Conservation (phyloP, 2,888 invertebrate genomes). For the Stegophylla sp. region DNA sequence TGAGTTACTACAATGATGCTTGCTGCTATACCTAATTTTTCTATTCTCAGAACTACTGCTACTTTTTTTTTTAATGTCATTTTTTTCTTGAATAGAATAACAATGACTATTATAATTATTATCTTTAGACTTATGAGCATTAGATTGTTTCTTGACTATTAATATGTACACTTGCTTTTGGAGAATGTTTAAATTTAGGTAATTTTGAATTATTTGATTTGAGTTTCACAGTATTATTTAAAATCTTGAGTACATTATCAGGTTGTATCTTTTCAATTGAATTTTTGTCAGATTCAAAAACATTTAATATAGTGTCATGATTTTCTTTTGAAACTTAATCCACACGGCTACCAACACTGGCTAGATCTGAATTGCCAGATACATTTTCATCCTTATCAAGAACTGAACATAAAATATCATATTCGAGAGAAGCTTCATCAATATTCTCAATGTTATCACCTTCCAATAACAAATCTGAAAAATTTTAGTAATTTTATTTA, state of each 20-base stretch:
- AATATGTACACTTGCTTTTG: background rate
- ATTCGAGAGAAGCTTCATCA: slow-evolving; percentile 39
- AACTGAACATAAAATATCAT: slow-evolving; percentile 34
- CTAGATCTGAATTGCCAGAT: slow-evolving; percentile 42
- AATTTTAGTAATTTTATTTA: background rate
- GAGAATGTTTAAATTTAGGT: slow-evolving; percentile 29
- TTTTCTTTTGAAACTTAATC: slow-evolving; percentile 10
- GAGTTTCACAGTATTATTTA: background rate
- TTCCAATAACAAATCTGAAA: slow-evolving; percentile 21
- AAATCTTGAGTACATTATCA: background rate
- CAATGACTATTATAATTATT: slow-evolving; percentile 24
- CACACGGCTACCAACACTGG: slow-evolving; percentile 37
- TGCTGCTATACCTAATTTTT: slow-evolving; percentile 23
- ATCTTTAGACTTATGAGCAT: slow-evolving; percentile 25
- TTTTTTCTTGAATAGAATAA: slow-evolving; percentile 25
- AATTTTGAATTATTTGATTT: slow-evolving; percentile 9
- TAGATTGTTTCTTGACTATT: slow-evolving; percentile 13
- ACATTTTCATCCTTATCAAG: slow-evolving; percentile 36
- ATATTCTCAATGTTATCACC: background rate
- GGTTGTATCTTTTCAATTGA: slow-evolving; percentile 1
- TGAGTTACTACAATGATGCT: slow-evolving; percentile 8
- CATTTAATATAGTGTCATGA: slow-evolving; percentile 7
- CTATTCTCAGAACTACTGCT: slow-evolving; percentile 10
- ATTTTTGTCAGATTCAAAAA: slow-evolving; percentile 9
- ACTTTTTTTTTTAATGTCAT: slow-evolving; percentile 25